Conservation (phyloP, 2,888 invertebrate genomes). For the Campopleginae sp. region DNA sequence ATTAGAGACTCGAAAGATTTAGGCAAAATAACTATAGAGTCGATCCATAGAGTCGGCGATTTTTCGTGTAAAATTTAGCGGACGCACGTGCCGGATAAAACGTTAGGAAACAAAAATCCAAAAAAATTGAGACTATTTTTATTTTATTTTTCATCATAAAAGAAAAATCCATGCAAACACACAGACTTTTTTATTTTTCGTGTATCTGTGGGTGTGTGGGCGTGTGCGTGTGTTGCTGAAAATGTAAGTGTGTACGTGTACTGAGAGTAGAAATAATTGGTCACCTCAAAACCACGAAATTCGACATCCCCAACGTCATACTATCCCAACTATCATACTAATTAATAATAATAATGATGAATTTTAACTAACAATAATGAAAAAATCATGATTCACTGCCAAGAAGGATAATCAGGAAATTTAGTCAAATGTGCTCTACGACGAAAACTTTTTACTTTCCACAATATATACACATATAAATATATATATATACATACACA, state of each 20-base stretch:
- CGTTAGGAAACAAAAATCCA: neutral
- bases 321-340: conserved; percentile 25
- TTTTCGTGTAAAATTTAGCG: neutral
- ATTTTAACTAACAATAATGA: neutral
- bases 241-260: conserved; percentile 20
- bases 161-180: conserved; percentile 12
- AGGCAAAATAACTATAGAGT: conserved; percentile 35
- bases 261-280: conserved; percentile 13
- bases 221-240: conserved; percentile 17
- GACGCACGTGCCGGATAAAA: conserved; percentile 1
- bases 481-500: neutral
- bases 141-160: conserved; percentile 37
- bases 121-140: conserved; percentile 35
- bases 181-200: conserved; percentile 5
- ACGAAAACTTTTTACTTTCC: conserved; percentile 43
- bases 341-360: conserved; percentile 31
- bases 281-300: conserved; percentile 27
- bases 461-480: conserved; percentile 32
- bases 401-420: conserved; percentile 64
- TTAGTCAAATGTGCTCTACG: conserved; percentile 36
- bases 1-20: conserved; percentile 48
- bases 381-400: conserved; percentile 56
- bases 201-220: conserved; percentile 19
- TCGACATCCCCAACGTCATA: conserved; percentile 52
- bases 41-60: conserved; percentile 49